Evolutionary conservation across 2,888 invertebrate genomes (phyloP).

Genomic region (Lycophotia porphyrea): DNA sequence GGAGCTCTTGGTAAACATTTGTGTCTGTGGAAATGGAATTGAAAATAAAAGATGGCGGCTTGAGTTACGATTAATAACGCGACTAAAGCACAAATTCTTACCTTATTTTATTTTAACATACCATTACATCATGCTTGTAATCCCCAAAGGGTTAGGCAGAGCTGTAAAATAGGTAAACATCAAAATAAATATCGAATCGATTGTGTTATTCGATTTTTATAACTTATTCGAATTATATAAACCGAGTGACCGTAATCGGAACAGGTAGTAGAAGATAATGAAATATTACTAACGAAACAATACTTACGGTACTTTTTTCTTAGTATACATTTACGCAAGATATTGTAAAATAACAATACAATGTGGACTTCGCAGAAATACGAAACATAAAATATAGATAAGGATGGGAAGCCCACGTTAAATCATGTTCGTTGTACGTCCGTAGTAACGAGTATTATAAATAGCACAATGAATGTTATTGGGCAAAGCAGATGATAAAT

Average conservation of each 20-base stretch:
- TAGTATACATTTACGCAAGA: neutral
- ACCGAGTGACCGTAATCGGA: too few relatives aligned
- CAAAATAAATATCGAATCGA: neutral
- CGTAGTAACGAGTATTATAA: neutral
- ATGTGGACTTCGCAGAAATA: constrained; percentile 12
- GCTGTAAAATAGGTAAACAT: neutral
- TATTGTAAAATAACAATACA: constrained; percentile 24
- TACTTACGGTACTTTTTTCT: neutral
- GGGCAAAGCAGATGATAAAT: neutral
- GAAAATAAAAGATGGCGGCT: constrained; percentile 7
- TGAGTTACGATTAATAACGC: neutral
- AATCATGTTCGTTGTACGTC: constrained; percentile 11
- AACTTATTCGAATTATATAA: neutral
- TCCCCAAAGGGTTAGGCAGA: too few relatives aligned
- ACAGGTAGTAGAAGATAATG: neutral
- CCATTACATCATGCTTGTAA: too few relatives aligned
- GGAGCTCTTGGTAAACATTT: neutral
- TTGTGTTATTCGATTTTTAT: constrained; percentile 2
- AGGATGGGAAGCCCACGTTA: neutral
- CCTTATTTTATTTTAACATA: neutral
- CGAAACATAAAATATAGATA: constrained; percentile 8
- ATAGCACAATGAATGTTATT: neutral
- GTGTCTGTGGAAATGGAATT: neutral
- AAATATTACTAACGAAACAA: neutral
- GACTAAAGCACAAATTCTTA: neutral